phyloP scores from a whole-genome alignment of 2,113 vertebrate species.

The Dermatemys mawii region DNA sequence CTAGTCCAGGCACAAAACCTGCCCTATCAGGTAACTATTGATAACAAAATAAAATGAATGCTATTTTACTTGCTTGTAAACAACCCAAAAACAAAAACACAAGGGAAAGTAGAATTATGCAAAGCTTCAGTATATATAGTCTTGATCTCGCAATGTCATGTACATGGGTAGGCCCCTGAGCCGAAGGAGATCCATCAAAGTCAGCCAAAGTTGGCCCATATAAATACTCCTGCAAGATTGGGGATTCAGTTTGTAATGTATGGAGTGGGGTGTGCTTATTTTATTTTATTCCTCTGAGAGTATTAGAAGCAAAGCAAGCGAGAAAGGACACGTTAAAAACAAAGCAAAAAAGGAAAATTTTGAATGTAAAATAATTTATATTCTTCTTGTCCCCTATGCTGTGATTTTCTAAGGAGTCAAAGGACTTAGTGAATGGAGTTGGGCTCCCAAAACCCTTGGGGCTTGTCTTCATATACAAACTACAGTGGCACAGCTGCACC shows the following conservation, averaged over 20 bases:
- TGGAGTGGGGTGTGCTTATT: background rate
- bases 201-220: background rate
- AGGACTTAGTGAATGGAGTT: background rate
- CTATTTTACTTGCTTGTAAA: background rate
- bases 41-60: background rate
- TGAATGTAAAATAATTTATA: background rate
- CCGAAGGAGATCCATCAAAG: background rate
- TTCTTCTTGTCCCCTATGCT: background rate
- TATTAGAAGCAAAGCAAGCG: background rate
- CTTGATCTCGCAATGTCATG: background rate
- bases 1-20: background rate
- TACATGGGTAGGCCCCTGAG: background rate
- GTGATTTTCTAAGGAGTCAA: background rate
- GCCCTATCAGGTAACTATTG: background rate
- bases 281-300: background rate
- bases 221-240: background rate
- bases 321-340: background rate
- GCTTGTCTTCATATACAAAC: too few relatives aligned
- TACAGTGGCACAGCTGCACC: background rate
- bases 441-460: too few relatives aligned
- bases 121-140: background rate
- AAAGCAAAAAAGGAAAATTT: background rate
- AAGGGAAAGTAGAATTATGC: background rate
- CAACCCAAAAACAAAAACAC: background rate
- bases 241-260: rapidly evolving